Conservation (phyloP, 2,888 invertebrate species). For the Athrips mouffetella region DNA sequence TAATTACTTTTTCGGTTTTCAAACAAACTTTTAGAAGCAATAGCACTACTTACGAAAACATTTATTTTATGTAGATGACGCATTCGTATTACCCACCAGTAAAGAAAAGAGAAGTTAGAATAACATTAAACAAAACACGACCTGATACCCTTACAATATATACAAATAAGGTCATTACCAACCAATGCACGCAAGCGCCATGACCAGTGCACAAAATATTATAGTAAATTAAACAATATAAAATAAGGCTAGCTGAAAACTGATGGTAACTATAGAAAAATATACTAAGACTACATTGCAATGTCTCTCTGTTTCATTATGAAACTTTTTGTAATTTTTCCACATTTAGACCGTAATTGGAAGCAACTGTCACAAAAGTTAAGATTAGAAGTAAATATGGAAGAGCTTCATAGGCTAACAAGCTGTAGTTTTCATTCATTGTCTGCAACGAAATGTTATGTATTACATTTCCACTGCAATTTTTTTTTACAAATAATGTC, state of each 20-base stretch:
- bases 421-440: constrained; percentile 18
- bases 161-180: constrained; percentile 37
- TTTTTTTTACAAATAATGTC: too few species aligned
- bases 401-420: constrained; percentile 27
- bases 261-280: constrained; percentile 75
- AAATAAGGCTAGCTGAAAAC: constrained; percentile 72
- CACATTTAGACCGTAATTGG: constrained; percentile 48
- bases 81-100: too few species aligned
- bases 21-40: too few species aligned
- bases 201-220: constrained; percentile 51
- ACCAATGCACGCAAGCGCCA: constrained; percentile 57
- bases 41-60: too few species aligned
- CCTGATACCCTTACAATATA: constrained; percentile 34
- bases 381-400: constrained; percentile 17
- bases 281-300: constrained; percentile 61
- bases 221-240: constrained; percentile 56
- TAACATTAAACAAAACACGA: constrained; percentile 1
- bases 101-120: neutral
- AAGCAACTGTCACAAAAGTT: constrained; percentile 34
- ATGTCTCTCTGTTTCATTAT: constrained; percentile 50
- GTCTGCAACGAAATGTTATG: neutral
- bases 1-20: too few species aligned
- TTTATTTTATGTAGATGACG: too few species aligned
- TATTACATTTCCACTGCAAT: too few species aligned
- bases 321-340: constrained; percentile 33